phyloP scores from a whole-genome alignment of 2,888 invertebrate genomes.

The Ecliptopera silaceata region DNA sequence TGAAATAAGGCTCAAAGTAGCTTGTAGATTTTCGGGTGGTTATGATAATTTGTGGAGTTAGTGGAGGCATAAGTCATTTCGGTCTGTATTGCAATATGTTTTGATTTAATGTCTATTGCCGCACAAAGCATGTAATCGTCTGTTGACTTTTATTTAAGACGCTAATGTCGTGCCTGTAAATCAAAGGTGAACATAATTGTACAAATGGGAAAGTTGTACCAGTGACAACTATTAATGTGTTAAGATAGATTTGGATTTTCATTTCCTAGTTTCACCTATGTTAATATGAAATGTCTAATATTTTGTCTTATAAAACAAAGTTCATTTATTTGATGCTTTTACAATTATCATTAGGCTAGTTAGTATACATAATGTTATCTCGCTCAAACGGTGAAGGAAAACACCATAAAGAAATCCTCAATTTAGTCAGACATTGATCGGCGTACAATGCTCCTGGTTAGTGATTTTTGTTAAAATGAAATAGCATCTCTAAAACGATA shows the following conservation, averaged over 20 bases:
- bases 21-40: slow-evolving; percentile 25
- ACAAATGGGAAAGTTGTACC: slow-evolving; percentile 52
- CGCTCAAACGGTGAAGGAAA: too few relatives aligned
- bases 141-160: slow-evolving; percentile 60
- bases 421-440: too few relatives aligned
- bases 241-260: not conserved
- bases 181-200: slow-evolving; percentile 57
- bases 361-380: too few relatives aligned
- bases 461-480: too few relatives aligned
- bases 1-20: slow-evolving; percentile 32
- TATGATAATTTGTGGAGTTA: slow-evolving; percentile 45
- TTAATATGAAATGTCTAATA: too few relatives aligned
- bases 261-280: not conserved
- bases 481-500: too few relatives aligned
- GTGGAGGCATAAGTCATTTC: slow-evolving; percentile 64
- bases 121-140: slow-evolving; percentile 69
- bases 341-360: too few relatives aligned
- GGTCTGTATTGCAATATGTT: slow-evolving; percentile 50
- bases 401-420: too few relatives aligned
- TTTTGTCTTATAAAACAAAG: too few relatives aligned
- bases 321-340: too few relatives aligned
- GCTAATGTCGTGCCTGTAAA: slow-evolving; percentile 55
- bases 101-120: slow-evolving; percentile 65
- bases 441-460: too few relatives aligned
- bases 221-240: slow-evolving; percentile 21